A percentile compares a stretch with the other conserved stretches of the same genome.
Conservation (phyloP, 2,888 invertebrate genomes). For the Galerucella nymphaeae region DNA sequence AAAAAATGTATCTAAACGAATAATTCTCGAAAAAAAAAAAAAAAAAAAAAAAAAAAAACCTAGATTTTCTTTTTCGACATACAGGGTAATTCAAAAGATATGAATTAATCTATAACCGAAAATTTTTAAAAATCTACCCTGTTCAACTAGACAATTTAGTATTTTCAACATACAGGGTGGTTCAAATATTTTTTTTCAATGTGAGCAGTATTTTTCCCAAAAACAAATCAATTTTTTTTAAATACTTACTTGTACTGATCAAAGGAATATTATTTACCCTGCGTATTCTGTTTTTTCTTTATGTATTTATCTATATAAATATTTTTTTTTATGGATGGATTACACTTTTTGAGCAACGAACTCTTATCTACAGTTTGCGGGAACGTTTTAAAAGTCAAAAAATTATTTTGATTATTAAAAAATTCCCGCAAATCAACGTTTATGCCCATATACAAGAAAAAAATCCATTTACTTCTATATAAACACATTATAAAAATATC, state of each 20-base stretch:
- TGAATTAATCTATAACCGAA: too few species aligned
- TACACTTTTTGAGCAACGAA: conserved; percentile 64
- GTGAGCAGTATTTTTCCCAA: conserved; percentile 41
- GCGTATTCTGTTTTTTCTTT: conserved; percentile 56
- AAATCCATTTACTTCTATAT: conserved; percentile 36
- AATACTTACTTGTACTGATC: conserved; percentile 58
- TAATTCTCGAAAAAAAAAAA: too few species aligned
- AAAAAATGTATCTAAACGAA: too few species aligned
- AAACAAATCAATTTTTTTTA: conserved; percentile 44
- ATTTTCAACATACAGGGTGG: too few species aligned
- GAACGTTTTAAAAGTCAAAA: conserved; percentile 36
- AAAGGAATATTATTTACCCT: conserved; percentile 61
- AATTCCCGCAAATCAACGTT: conserved; percentile 42
- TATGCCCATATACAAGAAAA: conserved; percentile 39
- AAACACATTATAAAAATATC: conserved; percentile 45
- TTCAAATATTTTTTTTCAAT: conserved; percentile 10
- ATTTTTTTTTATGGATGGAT: conserved; percentile 62
- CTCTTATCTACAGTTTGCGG: conserved; percentile 49
- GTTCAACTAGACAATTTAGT: not conserved
- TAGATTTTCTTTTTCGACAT: too few species aligned
- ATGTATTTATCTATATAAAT: conserved; percentile 51
- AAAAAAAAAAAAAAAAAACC: too few species aligned
- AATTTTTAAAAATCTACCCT: too few species aligned
- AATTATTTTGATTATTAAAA: conserved; percentile 18
- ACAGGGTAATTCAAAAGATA: too few species aligned